phyloP scores from a whole-genome alignment of 2,797 vertebrate genomes.

The Myoxocephalus aenaeus region DNA sequence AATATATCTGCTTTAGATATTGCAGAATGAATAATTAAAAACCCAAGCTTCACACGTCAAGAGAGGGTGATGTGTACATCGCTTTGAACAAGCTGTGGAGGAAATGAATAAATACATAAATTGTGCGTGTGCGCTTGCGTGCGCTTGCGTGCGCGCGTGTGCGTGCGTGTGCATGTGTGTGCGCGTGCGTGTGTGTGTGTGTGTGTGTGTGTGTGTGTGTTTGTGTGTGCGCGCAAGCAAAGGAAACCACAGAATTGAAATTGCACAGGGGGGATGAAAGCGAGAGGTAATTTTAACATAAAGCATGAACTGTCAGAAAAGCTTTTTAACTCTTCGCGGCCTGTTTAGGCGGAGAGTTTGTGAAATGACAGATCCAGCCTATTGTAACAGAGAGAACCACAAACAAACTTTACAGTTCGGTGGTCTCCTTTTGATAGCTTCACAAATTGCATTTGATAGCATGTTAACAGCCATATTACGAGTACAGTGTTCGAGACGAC shows the following conservation, averaged over 20 bases:
- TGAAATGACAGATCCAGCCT: conserved; percentile 28
- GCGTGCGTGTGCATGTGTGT: too few relatives aligned
- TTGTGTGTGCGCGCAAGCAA: conserved; percentile 6
- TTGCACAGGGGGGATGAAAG: conserved; percentile 70
- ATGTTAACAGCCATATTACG: conserved; percentile 5
- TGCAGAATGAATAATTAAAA: conserved; percentile 82
- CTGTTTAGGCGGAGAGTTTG: conserved; percentile 41
- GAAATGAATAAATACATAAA: conserved; percentile 81
- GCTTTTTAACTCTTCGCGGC: conserved; percentile 45
- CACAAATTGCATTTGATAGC: conserved; percentile 25
- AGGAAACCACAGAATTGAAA: conserved; percentile 64
- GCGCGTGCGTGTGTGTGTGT: conserved; percentile 37
- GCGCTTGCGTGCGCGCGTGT: conserved; percentile 47
- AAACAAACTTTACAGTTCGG: conserved; percentile 18
- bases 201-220: conserved; percentile 43
- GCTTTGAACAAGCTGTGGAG: conserved; percentile 74
- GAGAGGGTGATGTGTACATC: conserved; percentile 73
- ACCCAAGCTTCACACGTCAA: conserved; percentile 72
- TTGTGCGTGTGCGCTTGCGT: conserved; percentile 46
- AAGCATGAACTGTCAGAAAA: conserved; percentile 64
- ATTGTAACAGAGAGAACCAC: conserved; percentile 13
- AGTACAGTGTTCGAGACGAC: neutral
- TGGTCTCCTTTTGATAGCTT: conserved; percentile 26
- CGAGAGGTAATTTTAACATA: conserved; percentile 69
- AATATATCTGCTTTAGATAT: conserved; percentile 76